Base-by-base conservation (phyloP, 2,797 vertebrate genomes). In the Taeniopygia guttata region DNA sequence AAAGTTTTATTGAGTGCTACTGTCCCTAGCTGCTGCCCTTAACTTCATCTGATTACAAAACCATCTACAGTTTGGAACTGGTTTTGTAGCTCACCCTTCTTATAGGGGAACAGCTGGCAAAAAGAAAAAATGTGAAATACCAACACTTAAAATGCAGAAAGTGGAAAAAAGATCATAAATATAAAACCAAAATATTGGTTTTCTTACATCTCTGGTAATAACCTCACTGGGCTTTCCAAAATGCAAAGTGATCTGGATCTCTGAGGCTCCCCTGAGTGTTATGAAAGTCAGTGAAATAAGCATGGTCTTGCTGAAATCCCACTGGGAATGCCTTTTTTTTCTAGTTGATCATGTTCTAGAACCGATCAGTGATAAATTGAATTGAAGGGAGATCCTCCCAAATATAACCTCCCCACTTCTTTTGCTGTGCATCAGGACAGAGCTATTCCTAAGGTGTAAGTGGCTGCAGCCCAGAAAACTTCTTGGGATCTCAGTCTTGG, bases 1-100 rank as follows among this genome's bases (percentile, higher is more conserved):
- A 45, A 81, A 58, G 27, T 89, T 95, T 92, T 92, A 87, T 83
- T 81, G 87, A 92, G 79, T 83, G 84, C 87, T 93, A 69, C 82
- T 95, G 89, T 91, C 87, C 76, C 46, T 63, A 81, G 51, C 73
- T 88, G 76, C 79, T 86, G 72, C 66, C 69, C 73, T 84, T 66
- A 86, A 75, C 67, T 82, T 79, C 8, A 4, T 64, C 22, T 85
- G 76, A 92, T 85, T 89, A 46, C 79, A 81, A 95, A 96, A 91
- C 59, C 79, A 73, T 75, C 76, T 58, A 54, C 72, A 10, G 64
- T 63, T 91, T 90, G 80, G 87, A 89, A 87, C 38, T 54, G 62
- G 26, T 85, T 89, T 92, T 77, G 29, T 45, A 40, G 60, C n/a
- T 92, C 32, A 36, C 42, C 34, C 55, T 80, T 54, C 88, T 85